Evolutionary conservation across 2,797 vertebrate species (phyloP).

Genomic region (Oryzias sinensis): DNA sequence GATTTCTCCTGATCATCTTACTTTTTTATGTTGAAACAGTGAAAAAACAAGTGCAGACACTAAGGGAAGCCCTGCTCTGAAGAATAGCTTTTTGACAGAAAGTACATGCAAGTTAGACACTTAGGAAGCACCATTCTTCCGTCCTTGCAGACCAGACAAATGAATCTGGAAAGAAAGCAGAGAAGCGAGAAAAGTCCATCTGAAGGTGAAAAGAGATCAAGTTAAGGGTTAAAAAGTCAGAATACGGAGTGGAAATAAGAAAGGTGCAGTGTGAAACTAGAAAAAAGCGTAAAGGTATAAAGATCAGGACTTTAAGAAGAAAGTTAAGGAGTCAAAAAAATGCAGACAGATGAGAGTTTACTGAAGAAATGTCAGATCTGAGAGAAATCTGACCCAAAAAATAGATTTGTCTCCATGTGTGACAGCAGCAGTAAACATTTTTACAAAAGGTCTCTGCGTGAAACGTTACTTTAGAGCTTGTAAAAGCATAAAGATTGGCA

Average conservation of each 20-base stretch:
- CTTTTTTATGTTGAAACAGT: too few relatives aligned
- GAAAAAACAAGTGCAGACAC: too few relatives aligned
- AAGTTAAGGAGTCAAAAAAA: constrained; percentile 31
- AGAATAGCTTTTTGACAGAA: too few relatives aligned
- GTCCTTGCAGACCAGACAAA: constrained; percentile 10
- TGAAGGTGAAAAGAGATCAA: constrained; percentile 37
- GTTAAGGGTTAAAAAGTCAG: constrained; percentile 27
- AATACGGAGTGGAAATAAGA: constrained; percentile 11
- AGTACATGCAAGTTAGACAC: neutral
- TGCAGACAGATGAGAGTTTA: constrained; percentile 1
- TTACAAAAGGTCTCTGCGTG: too few relatives aligned
- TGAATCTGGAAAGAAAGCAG: constrained; percentile 13
- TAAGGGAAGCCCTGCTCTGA: too few relatives aligned
- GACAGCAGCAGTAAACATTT: too few relatives aligned
- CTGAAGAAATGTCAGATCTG: neutral
- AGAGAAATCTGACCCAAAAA: neutral
- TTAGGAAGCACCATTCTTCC: constrained; percentile 15
- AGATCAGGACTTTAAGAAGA: constrained; percentile 25
- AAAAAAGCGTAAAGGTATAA: constrained; percentile 59
- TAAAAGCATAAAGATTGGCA: too few relatives aligned
- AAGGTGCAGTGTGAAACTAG: constrained; percentile 42
- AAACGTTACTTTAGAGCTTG: too few relatives aligned
- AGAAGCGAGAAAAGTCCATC: constrained; percentile 20
- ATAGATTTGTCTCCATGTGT: too few relatives aligned
- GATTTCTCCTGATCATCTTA: too few relatives aligned